A percentile compares a stretch with the other conserved stretches of the same genome.
These are phyloP conservation scores for Callipepla squamata DNA, from an alignment of 2,113 vertebrate species.

Conservation along the genomic window DNA sequence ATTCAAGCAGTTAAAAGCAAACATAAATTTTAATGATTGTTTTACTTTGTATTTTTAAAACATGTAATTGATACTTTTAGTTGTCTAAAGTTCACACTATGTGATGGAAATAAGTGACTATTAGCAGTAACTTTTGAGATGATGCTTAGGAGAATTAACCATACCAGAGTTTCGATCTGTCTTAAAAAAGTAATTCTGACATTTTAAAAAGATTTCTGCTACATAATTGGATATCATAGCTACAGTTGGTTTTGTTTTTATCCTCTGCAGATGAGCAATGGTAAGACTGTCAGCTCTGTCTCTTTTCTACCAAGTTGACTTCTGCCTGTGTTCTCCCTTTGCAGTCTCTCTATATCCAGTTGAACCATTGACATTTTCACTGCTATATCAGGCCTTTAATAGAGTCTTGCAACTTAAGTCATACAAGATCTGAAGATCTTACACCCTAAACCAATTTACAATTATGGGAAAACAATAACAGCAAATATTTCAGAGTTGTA, in stretches of 20 bases:
- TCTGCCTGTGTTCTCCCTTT: background rate
- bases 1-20: background rate
- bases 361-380: background rate
- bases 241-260: background rate
- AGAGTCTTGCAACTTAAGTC: background rate
- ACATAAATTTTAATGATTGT: background rate
- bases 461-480: background rate
- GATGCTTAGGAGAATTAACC: background rate
- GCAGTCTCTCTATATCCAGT: background rate
- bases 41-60: background rate
- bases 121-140: background rate
- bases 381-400: fast-evolving
- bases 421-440: background rate
- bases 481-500: background rate
- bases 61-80: background rate
- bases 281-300: background rate
- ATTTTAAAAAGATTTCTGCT: background rate
- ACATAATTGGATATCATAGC: background rate
- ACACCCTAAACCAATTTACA: background rate
- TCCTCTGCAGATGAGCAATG: fast-evolving
- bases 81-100: background rate
- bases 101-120: background rate
- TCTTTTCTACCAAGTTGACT: background rate
- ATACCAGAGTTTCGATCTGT: background rate
- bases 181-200: background rate